phyloP scores from a whole-genome alignment of 2,888 invertebrate genomes.

The Apeira syringaria region DNA sequence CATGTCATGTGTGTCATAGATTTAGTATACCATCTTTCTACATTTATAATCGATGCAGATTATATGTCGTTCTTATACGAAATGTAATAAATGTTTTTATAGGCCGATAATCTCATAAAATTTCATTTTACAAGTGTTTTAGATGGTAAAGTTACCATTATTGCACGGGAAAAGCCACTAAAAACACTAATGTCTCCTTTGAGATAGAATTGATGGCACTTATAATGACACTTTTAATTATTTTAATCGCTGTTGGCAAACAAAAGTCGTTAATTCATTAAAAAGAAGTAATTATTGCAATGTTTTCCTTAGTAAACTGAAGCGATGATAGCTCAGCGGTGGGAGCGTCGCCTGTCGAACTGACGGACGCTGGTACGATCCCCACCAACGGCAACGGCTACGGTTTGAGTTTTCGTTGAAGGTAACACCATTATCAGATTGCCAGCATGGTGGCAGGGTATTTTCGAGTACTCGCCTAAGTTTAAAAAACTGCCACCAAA shows the following conservation, averaged over 20 bases:
- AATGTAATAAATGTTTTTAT: conserved; percentile 8
- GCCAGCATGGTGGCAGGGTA: no score
- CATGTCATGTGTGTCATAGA: no score
- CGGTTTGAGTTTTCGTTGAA: no score
- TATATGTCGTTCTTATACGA: not conserved
- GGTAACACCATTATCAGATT: no score
- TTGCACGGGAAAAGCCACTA: conserved; percentile 58
- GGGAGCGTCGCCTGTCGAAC: no score
- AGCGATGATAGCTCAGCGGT: no score
- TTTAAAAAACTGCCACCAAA: no score
- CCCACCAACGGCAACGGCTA: no score
- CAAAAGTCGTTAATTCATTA: conserved; percentile 80
- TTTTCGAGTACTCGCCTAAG: no score
- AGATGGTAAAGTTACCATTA: conserved; percentile 61
- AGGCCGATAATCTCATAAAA: conserved; percentile 31
- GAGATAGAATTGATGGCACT: conserved; percentile 77
- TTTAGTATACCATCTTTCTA: no score
- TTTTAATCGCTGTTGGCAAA: conserved; percentile 75
- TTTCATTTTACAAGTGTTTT: conserved; percentile 50
- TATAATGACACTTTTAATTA: conserved; percentile 82
- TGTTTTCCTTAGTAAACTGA: conserved; percentile 20
- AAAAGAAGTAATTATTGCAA: conserved; percentile 66
- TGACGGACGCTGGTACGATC: no score
- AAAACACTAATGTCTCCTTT: conserved; percentile 75
- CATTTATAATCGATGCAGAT: no score